Evolutionary conservation across 30 jellyfish, hydroid and myxozoan species (phyloP), one percentile per base, ranked within the genome.

Genomic region (Chrysaora quinquecirrha): DNA sequence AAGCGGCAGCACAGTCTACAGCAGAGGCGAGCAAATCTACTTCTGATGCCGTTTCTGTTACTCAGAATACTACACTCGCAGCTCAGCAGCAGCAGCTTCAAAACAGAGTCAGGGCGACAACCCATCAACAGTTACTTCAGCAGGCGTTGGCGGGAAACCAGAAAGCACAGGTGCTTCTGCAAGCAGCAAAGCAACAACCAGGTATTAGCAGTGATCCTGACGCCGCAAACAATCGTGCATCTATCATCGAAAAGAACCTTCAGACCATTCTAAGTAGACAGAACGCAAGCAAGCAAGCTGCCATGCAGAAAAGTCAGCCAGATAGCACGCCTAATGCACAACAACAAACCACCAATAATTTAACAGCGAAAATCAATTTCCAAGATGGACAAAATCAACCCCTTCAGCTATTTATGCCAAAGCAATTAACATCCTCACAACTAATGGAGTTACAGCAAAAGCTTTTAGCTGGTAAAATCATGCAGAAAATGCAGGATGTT

Each of bases 371-470:
- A 30, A 30, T 64, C 72, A 16, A 34, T 23, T 6, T 14, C 11
- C 54, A 38, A 14, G 14, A 38, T 38, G 54, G 6, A 38, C 68
- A 16, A 7, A 9, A 52, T 2, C 68, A 52, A 52, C 83, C 93
- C 1, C 23, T 64, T 25, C 93, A 71, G 72, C 22, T 72, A 56
- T 71, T 72, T 27, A 72, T 72, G 64, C 86, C 86, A 0, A 82
- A 82, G 34, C 93, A 82, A 29, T 35, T 82, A 24, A 34, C 93
- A 0, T 23, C 85, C 11, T 14, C 86, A 12, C 93, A 82, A 64
- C 73, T 82, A 2, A 64, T 70, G 30, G 93, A 82, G 24, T 33
- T 82, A 52, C 93, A 82, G 85, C 93, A 82, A 27, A 82, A 82
- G 33, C 93, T 82, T 30, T 80, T 82, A 24, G 93, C 86, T 0